phyloP scores from a whole-genome alignment of 2,113 vertebrate genomes.

The Coptodon rendalli region DNA sequence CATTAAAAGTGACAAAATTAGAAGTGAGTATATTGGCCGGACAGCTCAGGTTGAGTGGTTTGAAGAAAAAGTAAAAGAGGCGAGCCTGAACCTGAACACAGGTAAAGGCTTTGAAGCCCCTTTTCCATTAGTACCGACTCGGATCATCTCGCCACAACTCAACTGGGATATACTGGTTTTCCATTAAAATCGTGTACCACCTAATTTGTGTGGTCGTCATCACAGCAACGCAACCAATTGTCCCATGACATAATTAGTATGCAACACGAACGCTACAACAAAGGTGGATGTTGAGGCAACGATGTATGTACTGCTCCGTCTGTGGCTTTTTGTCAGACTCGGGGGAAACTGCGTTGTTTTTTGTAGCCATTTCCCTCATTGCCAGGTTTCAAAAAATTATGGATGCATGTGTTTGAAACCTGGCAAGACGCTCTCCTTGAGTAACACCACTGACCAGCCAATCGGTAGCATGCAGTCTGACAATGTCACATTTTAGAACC shows the following conservation, averaged over 20 bases:
- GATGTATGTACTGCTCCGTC: background rate
- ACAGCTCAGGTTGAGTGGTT: background rate
- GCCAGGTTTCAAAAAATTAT: background rate
- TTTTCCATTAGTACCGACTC: background rate
- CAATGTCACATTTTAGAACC: background rate
- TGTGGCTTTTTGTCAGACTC: background rate
- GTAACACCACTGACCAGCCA: background rate
- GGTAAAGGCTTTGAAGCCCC: background rate
- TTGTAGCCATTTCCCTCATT: background rate
- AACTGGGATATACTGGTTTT: background rate
- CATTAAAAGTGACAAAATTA: background rate
- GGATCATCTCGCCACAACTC: background rate
- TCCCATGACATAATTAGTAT: background rate
- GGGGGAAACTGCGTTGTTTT: background rate
- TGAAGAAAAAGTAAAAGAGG: background rate
- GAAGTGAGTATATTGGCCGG: background rate
- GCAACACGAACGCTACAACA: background rate
- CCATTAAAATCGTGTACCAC: background rate
- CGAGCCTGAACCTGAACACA: background rate
- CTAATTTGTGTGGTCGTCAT: background rate
- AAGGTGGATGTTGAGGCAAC: background rate
- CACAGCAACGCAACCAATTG: background rate
- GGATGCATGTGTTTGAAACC: background rate
- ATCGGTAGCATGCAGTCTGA: background rate
- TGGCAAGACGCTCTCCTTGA: background rate